These are phyloP conservation scores for Anarsia innoxiella DNA, from an alignment of 2,888 invertebrate species.

Conservation along the genomic window DNA sequence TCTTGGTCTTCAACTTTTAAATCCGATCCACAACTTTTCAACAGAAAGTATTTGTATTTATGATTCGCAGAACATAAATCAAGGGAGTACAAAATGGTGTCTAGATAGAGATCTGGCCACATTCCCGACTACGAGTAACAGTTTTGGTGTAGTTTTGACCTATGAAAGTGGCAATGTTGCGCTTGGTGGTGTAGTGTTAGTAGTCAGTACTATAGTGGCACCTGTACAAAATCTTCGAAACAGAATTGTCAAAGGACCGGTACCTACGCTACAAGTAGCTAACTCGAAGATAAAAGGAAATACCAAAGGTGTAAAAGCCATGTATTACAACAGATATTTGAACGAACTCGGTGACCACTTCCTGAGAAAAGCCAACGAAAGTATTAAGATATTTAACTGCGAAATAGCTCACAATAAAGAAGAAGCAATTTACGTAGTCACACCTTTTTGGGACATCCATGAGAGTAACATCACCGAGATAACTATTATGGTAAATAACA, in stretches of 20 bases:
- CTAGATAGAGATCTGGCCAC: constrained; percentile 88
- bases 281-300: constrained; percentile 88
- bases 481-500: constrained; percentile 90
- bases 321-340: constrained; percentile 91
- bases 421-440: constrained; percentile 87
- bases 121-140: constrained; percentile 92
- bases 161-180: constrained; percentile 87
- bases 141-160: constrained; percentile 85
- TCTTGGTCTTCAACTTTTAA: constrained; percentile 91
- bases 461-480: constrained; percentile 93
- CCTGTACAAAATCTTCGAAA: constrained; percentile 84
- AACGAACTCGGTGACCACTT: constrained; percentile 91
- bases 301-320: constrained; percentile 84
- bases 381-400: constrained; percentile 85
- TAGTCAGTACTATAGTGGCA: constrained; percentile 82
- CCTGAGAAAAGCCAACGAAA: constrained; percentile 90
- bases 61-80: constrained; percentile 82
- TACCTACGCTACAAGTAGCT: constrained; percentile 82
- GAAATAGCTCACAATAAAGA: constrained; percentile 86
- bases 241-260: constrained; percentile 84
- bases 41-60: constrained; percentile 88
- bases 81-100: constrained; percentile 82
- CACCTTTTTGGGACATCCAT: constrained; percentile 90
- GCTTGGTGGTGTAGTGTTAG: constrained; percentile 87
- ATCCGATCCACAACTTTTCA: constrained; percentile 91